Percentiles rank a stretch among this genome's conserved stretches.
These are phyloP conservation scores for Melanotaenia maccullochi DNA, from an alignment of 2,797 vertebrate genomes.

Conservation along the genomic window DNA sequence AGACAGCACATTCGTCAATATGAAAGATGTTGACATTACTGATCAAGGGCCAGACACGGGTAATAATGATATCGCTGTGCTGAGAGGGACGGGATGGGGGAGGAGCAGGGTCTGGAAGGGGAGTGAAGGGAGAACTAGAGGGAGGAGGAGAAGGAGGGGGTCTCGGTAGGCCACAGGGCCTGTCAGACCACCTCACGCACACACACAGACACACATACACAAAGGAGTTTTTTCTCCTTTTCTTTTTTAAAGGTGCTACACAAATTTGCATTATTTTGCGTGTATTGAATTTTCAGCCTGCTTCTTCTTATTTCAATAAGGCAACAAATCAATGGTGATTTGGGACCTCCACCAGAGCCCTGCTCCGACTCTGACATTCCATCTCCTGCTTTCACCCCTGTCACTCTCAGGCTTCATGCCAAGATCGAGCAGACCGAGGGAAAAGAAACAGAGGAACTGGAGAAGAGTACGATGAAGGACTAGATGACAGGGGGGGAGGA, in stretches of 20 bases:
- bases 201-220: conserved; percentile 10
- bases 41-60: conserved; percentile 98
- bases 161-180: conserved; percentile 80
- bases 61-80: conserved; percentile 94
- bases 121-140: conserved; percentile 69
- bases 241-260: conserved; percentile 58
- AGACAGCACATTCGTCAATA: conserved; percentile 99
- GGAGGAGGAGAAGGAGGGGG: conserved; percentile 55
- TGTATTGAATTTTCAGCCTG: conserved; percentile 79
- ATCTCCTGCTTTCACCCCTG: conserved; percentile 76
- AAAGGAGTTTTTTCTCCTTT: conserved; percentile 7
- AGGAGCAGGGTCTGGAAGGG: conserved; percentile 49
- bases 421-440: conserved; percentile 43
- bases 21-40: conserved; percentile 99
- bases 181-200: conserved; percentile 76
- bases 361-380: conserved; percentile 75
- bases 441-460: conserved; percentile 44
- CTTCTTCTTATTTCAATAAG: conserved; percentile 83
- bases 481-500: conserved; percentile 37
- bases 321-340: conserved; percentile 83
- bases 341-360: conserved; percentile 61
- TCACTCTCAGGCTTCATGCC: conserved; percentile 67
- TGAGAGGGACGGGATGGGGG: conserved; percentile 78
- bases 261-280: conserved; percentile 84
- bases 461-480: conserved; percentile 53